Base-by-base conservation (phyloP, 30 jellyfish, hydroid and myxozoan genomes). In the Clytia hemisphaerica region DNA sequence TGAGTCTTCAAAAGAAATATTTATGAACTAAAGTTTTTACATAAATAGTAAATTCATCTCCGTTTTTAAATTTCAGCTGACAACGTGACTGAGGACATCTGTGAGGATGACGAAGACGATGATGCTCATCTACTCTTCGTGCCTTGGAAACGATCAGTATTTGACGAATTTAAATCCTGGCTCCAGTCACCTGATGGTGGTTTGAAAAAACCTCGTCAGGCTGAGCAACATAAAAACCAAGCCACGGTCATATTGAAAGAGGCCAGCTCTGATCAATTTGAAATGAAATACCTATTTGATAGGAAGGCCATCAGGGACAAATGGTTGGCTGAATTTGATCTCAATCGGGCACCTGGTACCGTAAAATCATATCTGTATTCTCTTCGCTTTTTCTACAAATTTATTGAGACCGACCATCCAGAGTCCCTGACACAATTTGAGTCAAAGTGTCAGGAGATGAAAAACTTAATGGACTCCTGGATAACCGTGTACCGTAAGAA, bases 351-450 rank as follows among this genome's bases (percentile, higher is more conserved):
- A 10, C 75, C 80, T 14, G 75, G 74, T 25, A 40, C 79, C 15
- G 72, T 66, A 10, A 66, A 45, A 66, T 26, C 74, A 35, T 66
- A 66, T 66, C 37, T 66, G 33, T n/a, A 66, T 42, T 66, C 75
- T 26, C 44, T 66, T n/a, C 34, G 30, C 19, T 37, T n/a, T 22
- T 66, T 66, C 25, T 66, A 42, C 21, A 44, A 66, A 18, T 66
- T 35, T 22, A 72, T 44, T 9, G 19, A 22, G 25, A 22, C 44
- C 35, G 50, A 57, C 50, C 25, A 57, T 16, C 70, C 70, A 3
- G 44, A 57, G 30, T 22, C 38, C 15, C 12, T 57, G 4, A 21
- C 37, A n/a, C n/a, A n/a, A n/a, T n/a, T n/a, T n/a, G n/a, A n/a
- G n/a, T n/a, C n/a, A n/a, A n/a, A n/a, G n/a, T n/a, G n/a, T n/a